Percentiles rank a stretch among this genome's conserved stretches.
These are phyloP conservation scores for Genyomyrus donnyi DNA, from an alignment of 2,113 vertebrate genomes.

Conservation along the genomic window DNA sequence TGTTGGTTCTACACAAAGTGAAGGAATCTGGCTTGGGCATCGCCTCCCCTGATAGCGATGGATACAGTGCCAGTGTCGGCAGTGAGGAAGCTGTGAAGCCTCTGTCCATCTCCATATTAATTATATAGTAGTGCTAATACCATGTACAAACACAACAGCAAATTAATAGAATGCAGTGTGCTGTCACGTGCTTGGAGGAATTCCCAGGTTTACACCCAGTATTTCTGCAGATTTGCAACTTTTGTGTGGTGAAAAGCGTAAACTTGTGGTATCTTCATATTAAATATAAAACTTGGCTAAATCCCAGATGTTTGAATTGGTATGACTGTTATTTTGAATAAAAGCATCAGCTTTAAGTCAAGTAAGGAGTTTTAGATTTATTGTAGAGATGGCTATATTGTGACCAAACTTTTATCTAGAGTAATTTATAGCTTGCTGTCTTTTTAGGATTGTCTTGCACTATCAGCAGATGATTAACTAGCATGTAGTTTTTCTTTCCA, in stretches of 20 bases:
- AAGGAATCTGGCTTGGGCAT: neutral
- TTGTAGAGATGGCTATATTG: neutral
- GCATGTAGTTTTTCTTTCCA: neutral
- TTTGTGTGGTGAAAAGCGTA: neutral
- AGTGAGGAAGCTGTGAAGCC: neutral
- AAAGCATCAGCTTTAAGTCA: neutral
- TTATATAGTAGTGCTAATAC: neutral
- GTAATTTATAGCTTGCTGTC: neutral
- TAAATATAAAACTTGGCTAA: neutral
- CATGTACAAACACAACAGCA: neutral
- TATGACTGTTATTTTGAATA: neutral
- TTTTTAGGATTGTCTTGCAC: neutral
- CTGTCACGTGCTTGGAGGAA: neutral
- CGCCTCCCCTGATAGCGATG: neutral
- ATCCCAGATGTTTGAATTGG: neutral
- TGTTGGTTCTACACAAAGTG: neutral
- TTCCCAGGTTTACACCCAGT: neutral
- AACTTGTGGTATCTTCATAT: neutral
- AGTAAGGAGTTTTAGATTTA: neutral
- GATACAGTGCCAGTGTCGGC: neutral
- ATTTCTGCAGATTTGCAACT: neutral
- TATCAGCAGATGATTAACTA: neutral
- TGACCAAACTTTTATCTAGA: neutral
- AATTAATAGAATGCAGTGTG: neutral
- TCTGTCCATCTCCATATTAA: neutral